Base-by-base conservation (phyloP, 2,113 vertebrate species). In the Jaculus jaculus region DNA sequence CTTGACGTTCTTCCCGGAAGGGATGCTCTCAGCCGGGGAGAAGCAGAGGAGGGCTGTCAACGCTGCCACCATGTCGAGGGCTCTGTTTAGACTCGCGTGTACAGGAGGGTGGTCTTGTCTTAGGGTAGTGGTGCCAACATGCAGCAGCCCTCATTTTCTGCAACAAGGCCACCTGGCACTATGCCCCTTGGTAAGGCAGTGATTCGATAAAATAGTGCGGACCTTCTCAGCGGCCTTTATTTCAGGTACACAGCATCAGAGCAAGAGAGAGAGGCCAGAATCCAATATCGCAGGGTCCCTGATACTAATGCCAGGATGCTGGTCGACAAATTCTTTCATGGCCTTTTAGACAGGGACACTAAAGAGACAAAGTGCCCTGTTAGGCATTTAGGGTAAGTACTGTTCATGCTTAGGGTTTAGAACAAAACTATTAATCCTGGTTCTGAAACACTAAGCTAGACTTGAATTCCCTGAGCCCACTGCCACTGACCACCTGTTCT, bases 401-500 rank as follows among this genome's bases (percentile, higher is more conserved):
- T 66, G 2, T 37, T 84, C 28, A 71, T 34, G 23, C 63, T 86
- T 42, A 21, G 24, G 60, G 84, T 69, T 84, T 84, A 74, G 63
- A 81, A 87, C 71, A 77, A 75, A 89, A 12, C 15, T 85, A 87
- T 81, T 74, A 68, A 61, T 58, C 87, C 34, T 7, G 82, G 6
- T 42, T 81, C 63, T 69, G 85, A 65, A 92, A 74, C 20, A 28
- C 75, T 63, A 90, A 58, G 26, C 39, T 81, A 78, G 69, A 89
- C 15, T 65, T 74, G 54, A 63, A 60, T 92, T 84, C 84, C 61
- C 92, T 74, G 87, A 84, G 81, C 39, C 68, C 60, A 84, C 77
- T 84, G 37, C 84, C 37, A 39, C 80, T 94, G 66, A 73, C 72
- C 90, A 86, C 61, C 85, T 93, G 80, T 73, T 90, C 54, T 81